Base-by-base conservation (phyloP, 2,113 vertebrate genomes). In the Falco punctatus region DNA sequence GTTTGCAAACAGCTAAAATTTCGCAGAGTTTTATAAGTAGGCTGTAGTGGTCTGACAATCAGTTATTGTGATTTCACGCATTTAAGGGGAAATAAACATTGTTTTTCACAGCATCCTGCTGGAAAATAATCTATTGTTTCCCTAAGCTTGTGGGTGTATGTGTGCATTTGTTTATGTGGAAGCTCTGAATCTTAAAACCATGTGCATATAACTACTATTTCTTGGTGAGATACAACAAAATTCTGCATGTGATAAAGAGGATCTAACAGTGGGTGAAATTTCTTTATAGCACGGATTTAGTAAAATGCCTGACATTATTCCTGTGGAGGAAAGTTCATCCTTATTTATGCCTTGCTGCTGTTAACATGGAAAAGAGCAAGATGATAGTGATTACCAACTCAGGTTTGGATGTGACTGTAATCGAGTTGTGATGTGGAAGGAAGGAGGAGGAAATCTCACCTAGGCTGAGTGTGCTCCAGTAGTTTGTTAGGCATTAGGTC, bases 31-130 rank as follows among this genome's bases (percentile, higher is more conserved):
- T 94, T 81, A 2, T 32, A 88, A 94, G 82, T 81, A 86, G 85
- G 27, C 71, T 74, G 49, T 91, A 89, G 88, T 85, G 62, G 67
- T 89, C 83, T 96, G 91, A 94, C 90, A 95, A 85, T 97, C 93
- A 84, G 81, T 96, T 95, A 97, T 92, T 97, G 93, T 91, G 23
- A 96, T 96, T 97, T 97, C 94, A 96, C 6, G 26, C 46, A 51
- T 96, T 91, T 93, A 75, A 89, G 49, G 35, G 81, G 67, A 94
- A 89, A 83, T 91, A 96, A 95, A 86, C 80, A 49, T 96, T 81
- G 74, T 67, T 97, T 95, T 90, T 86, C 28, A 16, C 69, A 86
- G 73, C 86, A 94, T 93, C 87, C 88, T 97, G 83, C 88, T 97
- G 91, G 42, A 97, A 98, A 95, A 33, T 12, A 79, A 84, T 88